Conservation (phyloP, 2,113 vertebrate genomes). For the Dipodomys stephensi region DNA sequence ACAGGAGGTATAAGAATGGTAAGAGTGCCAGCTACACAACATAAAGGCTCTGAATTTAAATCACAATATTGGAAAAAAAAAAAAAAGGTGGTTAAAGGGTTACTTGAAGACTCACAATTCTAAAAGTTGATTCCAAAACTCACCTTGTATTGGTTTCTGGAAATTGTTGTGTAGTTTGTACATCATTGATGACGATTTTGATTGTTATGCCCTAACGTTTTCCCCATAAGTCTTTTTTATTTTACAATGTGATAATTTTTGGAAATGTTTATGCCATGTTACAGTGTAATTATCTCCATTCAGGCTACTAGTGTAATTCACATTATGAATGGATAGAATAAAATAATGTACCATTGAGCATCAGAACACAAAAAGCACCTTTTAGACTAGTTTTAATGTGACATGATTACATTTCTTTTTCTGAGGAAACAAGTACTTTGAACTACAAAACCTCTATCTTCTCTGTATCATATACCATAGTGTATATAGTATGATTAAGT, state of each 20-base stretch:
- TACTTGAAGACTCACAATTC: neutral
- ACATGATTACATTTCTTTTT: neutral
- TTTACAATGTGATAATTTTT: neutral
- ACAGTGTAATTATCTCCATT: neutral
- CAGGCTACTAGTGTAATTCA: neutral
- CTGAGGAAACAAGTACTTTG: neutral
- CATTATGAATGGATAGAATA: neutral
- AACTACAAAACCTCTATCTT: neutral
- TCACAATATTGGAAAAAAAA: too few relatives aligned
- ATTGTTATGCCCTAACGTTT: neutral
- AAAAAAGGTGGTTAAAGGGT: neutral
- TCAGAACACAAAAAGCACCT: neutral
- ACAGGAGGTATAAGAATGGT: too few relatives aligned
- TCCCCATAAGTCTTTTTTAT: neutral
- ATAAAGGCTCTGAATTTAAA: too few relatives aligned
- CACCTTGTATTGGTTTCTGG: neutral
- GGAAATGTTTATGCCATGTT: neutral
- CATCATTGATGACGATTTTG: neutral
- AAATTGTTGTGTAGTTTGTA: neutral
- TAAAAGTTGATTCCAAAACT: neutral
- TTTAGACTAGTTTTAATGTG: conserved; percentile 18
- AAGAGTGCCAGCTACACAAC: too few relatives aligned
- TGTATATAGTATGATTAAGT: neutral
- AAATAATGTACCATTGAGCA: neutral
- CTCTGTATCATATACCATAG: too few relatives aligned